Evolutionary conservation across 2,113 vertebrate species (phyloP), one percentile per base, ranked within the genome.

Genomic region (Dromas ardeola): DNA sequence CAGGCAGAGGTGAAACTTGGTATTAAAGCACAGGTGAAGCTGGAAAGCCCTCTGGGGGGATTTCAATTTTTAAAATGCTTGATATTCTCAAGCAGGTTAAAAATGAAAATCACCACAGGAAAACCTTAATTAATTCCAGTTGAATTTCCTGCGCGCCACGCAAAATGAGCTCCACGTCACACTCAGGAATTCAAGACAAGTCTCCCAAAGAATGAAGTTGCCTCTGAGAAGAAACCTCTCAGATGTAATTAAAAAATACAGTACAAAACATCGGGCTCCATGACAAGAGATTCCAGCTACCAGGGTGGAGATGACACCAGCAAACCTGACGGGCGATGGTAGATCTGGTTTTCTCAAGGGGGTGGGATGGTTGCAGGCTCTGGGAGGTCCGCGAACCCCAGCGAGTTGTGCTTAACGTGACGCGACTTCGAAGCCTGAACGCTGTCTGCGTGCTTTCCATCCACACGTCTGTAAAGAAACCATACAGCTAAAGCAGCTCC

Each of bases 351-450:
- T 77, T 72, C 29, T 15, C 47, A 62, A 85, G 86, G 45, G 83
- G 69, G 59, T 22, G 96, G 55, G 30, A 49, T 13, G 36, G 93
- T 8, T 43, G 58, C 86, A 40, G 84, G 89, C 76, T 76, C 70
- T 89, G 97, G 79, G 97, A 78, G 85, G 91, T 80, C 95, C 40
- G 8, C 15, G 77, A 88, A 76, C 95, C 92, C 89, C 90, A 65
- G 67, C 30, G 23, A 72, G 92, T 98, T 98, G 98, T 98, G 98
- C 98, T 98, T 98, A 88, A 88, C 59, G 32, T 62, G 91, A 91
- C 27, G 50, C 32, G 93, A 76, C 86, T 23, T 27, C 16, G 47
- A 88, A 83, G 95, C 90, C 94, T 40, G 77, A 92, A 89, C 12
- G 17, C 23, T 10, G 83, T 50, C 82, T 29, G 26, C 20, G 38